These are phyloP conservation scores for Callorhinus ursinus DNA, from an alignment of 2,113 vertebrate genomes.

Conservation along the genomic window DNA sequence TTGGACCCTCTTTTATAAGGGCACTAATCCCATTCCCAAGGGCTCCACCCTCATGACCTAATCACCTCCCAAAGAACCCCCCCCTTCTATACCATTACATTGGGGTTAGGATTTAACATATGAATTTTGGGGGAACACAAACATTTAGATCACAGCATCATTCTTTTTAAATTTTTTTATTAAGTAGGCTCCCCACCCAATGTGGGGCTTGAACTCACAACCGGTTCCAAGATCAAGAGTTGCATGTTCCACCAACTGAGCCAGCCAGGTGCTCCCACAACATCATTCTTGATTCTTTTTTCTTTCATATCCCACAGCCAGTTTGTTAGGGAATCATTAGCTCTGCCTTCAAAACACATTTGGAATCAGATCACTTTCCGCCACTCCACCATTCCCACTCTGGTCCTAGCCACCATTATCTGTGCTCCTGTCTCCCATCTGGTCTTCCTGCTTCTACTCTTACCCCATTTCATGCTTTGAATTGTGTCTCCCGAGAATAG, in stretches of 20 bases:
- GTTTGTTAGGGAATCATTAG: not conserved
- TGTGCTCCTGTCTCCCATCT: not conserved
- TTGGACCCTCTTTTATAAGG: not conserved
- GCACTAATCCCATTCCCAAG: not conserved
- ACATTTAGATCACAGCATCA: not conserved
- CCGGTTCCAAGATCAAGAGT: not conserved
- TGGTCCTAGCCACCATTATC: not conserved
- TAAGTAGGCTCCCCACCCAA: not conserved
- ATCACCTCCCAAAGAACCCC: not conserved
- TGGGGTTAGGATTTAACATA: not conserved
- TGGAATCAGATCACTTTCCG: not conserved
- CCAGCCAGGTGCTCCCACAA: not conserved
- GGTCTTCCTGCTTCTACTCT: not conserved
- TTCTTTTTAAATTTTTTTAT: not conserved
- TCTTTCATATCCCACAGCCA: not conserved
- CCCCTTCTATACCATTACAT: not conserved
- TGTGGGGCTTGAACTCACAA: not conserved
- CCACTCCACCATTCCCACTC: not conserved
- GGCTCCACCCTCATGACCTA: not conserved
- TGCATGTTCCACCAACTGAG: not conserved
- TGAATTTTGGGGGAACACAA: not conserved
- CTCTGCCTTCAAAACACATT: not conserved
- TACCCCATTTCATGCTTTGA: not conserved
- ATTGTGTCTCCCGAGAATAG: not conserved
- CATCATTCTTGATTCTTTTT: not conserved